Evolutionary conservation across 2,888 invertebrate genomes (phyloP).

Genomic region (Hipparchia semele): DNA sequence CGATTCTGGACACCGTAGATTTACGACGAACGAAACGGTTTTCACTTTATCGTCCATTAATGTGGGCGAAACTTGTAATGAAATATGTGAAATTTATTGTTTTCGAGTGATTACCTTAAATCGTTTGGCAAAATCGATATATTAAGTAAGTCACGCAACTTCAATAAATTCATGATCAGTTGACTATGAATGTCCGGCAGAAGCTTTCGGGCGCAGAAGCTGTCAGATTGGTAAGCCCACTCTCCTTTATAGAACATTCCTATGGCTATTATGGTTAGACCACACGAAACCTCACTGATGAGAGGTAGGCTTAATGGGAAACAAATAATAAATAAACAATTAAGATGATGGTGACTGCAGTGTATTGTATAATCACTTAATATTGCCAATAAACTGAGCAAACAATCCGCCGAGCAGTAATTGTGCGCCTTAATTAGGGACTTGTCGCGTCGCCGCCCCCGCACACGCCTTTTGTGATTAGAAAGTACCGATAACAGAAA

Average conservation of each 20-base stretch:
- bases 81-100: slow-evolving; percentile 26
- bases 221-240: too few species aligned
- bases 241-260: too few species aligned
- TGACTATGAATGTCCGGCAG: too few species aligned
- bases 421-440: slow-evolving; percentile 72
- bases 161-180: too few species aligned
- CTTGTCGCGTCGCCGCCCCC: slow-evolving; percentile 72
- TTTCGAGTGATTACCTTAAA: slow-evolving; percentile 12
- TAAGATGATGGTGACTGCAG: slow-evolving; percentile 5
- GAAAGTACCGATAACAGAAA: slow-evolving; percentile 47
- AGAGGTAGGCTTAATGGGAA: neutral
- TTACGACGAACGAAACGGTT: slow-evolving; percentile 37
- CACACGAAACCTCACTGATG: neutral
- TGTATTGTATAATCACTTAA: slow-evolving; percentile 24
- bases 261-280: neutral
- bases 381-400: slow-evolving; percentile 21
- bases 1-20: slow-evolving; percentile 43
- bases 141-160: too few species aligned
- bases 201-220: too few species aligned
- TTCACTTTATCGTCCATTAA: slow-evolving; percentile 42
- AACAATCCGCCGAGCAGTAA: slow-evolving; percentile 51
- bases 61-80: slow-evolving; percentile 31
- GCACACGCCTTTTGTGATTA: slow-evolving; percentile 41
- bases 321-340: slow-evolving; percentile 13
- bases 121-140: neutral